Conservation (phyloP, 2,113 vertebrate species). For the Tiliqua scincoides region DNA sequence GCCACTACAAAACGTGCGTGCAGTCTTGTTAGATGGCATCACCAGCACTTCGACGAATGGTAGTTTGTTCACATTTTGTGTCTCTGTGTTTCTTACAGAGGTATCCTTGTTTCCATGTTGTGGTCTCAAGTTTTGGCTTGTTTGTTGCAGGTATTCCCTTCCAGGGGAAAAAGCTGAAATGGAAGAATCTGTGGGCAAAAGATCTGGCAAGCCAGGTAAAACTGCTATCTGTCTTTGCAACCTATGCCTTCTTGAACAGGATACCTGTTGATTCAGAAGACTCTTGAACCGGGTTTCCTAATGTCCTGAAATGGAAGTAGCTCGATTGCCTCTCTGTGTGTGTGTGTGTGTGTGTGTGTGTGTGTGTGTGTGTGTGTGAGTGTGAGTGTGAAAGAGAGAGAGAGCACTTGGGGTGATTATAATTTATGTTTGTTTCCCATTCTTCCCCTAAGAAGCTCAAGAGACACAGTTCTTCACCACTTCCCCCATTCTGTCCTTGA, state of each 20-base stretch:
- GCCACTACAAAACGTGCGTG: background rate
- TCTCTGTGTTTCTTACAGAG: background rate
- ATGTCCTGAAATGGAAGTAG: too few species aligned
- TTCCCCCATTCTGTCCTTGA: too few species aligned
- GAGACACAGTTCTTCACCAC: too few species aligned
- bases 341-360: too few species aligned
- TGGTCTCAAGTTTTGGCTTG: background rate
- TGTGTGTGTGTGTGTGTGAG: too few species aligned
- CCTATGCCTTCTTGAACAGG: background rate
- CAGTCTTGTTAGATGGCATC: background rate
- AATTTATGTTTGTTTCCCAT: too few species aligned
- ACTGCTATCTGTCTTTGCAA: background rate
- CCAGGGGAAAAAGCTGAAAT: conserved; percentile 78
- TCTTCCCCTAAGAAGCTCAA: too few species aligned
- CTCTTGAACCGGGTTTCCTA: too few species aligned
- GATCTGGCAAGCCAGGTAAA: conserved; percentile 76
- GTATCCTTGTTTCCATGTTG: background rate
- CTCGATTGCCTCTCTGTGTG: too few species aligned
- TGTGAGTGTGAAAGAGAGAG: too few species aligned
- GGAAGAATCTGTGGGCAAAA: conserved; percentile 74
- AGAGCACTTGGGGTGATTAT: too few species aligned
- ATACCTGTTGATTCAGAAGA: background rate
- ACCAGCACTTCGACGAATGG: background rate
- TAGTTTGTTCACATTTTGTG: background rate
- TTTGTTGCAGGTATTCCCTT: conserved; percentile 73